Conservation (phyloP, 2,797 vertebrate species). For the Salarias fasciatus region DNA sequence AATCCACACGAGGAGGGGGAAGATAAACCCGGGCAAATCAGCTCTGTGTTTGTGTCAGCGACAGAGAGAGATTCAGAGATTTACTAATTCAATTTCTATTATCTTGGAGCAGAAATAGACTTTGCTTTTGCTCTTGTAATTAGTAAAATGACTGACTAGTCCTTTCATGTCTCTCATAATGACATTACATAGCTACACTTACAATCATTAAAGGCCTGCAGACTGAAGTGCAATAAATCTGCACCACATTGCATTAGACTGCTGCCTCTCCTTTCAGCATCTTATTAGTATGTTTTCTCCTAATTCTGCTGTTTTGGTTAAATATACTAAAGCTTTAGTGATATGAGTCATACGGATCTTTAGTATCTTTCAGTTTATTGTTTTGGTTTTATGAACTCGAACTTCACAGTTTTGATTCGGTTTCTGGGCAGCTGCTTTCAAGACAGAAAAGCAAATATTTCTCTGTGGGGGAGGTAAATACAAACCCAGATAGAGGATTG, state of each 20-base stretch:
- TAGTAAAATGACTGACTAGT: constrained; percentile 13
- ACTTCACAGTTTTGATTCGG: background rate
- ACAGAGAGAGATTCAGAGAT: constrained; percentile 41
- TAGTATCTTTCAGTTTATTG: background rate
- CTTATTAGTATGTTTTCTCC: too few species aligned
- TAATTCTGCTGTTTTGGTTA: too few species aligned
- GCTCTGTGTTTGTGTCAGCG: constrained; percentile 50
- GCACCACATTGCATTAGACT: too few species aligned
- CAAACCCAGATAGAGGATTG: too few species aligned
- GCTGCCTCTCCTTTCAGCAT: too few species aligned
- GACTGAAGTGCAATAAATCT: too few species aligned
- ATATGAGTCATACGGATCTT: background rate
- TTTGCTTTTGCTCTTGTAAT: constrained; percentile 22
- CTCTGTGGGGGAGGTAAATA: too few species aligned
- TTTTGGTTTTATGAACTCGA: background rate
- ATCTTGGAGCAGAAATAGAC: constrained; percentile 22
- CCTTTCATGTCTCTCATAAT: constrained; percentile 16
- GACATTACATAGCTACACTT: too few species aligned
- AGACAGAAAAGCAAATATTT: too few species aligned
- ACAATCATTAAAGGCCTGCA: too few species aligned
- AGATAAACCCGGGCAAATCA: constrained; percentile 33
- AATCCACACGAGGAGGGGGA: constrained; percentile 50
- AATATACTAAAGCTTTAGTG: too few species aligned
- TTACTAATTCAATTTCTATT: constrained; percentile 48
- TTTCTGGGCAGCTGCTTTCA: background rate